Percentiles rank a stretch among this genome's conserved stretches.
Evolutionary conservation across 2,797 vertebrate genomes (phyloP).

Genomic region (Lepilemur ruficaudatus): DNA sequence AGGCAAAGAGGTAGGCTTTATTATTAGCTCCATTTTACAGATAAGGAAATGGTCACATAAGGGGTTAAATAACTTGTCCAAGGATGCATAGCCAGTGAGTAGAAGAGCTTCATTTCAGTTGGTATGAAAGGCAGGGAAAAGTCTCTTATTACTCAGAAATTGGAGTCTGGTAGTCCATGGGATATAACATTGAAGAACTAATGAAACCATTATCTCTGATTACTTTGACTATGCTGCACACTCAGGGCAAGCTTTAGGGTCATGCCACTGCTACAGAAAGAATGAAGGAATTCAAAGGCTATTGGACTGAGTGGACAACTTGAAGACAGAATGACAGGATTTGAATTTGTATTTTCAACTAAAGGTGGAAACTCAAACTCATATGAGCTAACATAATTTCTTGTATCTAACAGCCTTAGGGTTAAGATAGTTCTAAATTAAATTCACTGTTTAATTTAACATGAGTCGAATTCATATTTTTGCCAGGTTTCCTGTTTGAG

Average conservation of each 20-base stretch:
- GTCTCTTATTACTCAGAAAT: not conserved
- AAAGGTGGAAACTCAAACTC: not conserved
- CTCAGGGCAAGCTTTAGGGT: not conserved
- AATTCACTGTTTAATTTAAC: not conserved
- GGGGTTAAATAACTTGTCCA: not conserved
- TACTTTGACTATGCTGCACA: not conserved
- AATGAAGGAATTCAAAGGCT: not conserved
- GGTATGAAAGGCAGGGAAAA: not conserved
- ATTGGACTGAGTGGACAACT: not conserved
- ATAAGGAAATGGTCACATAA: not conserved
- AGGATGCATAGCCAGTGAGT: not conserved
- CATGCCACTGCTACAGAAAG: not conserved
- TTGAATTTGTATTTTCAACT: not conserved
- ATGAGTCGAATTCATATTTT: not conserved
- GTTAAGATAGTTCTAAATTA: not conserved
- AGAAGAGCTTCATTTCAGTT: not conserved
- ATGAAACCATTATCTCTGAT: not conserved
- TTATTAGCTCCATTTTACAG: not conserved
- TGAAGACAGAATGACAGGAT: not conserved
- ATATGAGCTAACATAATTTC: not conserved
- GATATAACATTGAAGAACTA: not conserved
- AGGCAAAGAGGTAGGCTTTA: not conserved
- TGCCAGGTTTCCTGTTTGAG: not conserved
- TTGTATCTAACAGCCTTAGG: not conserved
- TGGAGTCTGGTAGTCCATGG: not conserved